Evolutionary conservation across 2,113 vertebrate species (phyloP).

Genomic region (Synodontis membranacea): DNA sequence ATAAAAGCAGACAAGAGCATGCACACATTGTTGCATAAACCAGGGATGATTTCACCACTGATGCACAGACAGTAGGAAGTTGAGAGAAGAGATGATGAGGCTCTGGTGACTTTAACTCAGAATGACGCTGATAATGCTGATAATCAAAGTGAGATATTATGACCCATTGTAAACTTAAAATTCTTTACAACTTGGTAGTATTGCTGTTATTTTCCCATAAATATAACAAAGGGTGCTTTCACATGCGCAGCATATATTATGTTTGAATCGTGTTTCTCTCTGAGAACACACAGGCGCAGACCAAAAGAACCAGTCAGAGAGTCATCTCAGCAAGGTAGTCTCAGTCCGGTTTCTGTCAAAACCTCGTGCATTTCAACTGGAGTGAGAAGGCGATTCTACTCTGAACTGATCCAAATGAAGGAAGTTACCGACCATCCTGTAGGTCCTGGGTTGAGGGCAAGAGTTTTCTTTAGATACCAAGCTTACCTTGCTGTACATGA

Average conservation of each 20-base stretch:
- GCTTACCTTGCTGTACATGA: conserved; percentile 96
- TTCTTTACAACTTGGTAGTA: not conserved
- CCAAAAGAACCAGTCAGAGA: not conserved
- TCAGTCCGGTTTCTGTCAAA: not conserved
- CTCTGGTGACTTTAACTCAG: not conserved
- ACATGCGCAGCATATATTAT: too few relatives aligned
- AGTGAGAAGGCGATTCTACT: not conserved
- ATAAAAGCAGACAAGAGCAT: too few relatives aligned
- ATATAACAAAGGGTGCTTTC: not conserved
- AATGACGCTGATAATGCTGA: not conserved
- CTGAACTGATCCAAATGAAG: not conserved
- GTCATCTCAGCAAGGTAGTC: not conserved
- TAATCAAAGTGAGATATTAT: not conserved
- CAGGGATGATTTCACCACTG: not conserved
- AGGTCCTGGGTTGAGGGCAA: too few relatives aligned
- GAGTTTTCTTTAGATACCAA: not conserved
- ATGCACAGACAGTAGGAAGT: not conserved
- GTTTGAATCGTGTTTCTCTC: not conserved
- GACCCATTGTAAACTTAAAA: not conserved
- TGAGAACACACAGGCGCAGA: not conserved
- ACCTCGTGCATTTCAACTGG: not conserved
- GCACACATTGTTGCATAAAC: too few relatives aligned
- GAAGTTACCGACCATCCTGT: not conserved
- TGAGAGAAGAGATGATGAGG: not conserved
- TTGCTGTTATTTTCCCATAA: not conserved